These are phyloP conservation scores for Polylopha cassiicola DNA, from an alignment of 2,888 invertebrate species.

Conservation along the genomic window DNA sequence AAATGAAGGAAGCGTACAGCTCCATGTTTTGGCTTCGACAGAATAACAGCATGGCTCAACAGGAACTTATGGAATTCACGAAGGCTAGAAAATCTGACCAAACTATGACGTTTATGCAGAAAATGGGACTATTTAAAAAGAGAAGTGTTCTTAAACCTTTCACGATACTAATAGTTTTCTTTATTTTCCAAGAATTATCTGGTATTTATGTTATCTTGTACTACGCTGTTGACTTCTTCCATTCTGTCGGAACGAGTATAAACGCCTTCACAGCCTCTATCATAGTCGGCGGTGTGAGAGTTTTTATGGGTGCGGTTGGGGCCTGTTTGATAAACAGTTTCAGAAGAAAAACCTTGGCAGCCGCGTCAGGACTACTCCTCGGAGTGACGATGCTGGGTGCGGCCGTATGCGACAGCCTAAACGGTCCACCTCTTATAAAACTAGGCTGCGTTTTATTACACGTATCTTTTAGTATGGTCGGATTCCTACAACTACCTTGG, in stretches of 20 bases:
- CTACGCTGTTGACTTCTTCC: slow-evolving; percentile 84
- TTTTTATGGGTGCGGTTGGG: slow-evolving; percentile 81
- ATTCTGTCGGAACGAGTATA: slow-evolving; percentile 80
- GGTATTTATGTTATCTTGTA: slow-evolving; percentile 85
- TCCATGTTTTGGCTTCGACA: slow-evolving; percentile 81
- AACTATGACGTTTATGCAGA: slow-evolving; percentile 56
- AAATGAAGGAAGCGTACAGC: slow-evolving; percentile 77
- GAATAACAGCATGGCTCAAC: slow-evolving; percentile 78
- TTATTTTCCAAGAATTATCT: slow-evolving; percentile 83
- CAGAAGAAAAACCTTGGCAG: slow-evolving; percentile 79
- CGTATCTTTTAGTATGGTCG: slow-evolving; percentile 85
- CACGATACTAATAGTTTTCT: slow-evolving; percentile 79
- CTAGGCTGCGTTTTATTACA: slow-evolving; percentile 81
- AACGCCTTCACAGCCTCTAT: slow-evolving; percentile 83
- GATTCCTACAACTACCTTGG: slow-evolving; percentile 85
- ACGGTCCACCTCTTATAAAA: slow-evolving; percentile 66
- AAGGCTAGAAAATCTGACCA: slow-evolving; percentile 60
- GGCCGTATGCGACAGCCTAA: slow-evolving; percentile 75
- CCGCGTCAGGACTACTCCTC: slow-evolving; percentile 81
- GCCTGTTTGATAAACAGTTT: slow-evolving; percentile 81
- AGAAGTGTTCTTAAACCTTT: slow-evolving; percentile 82
- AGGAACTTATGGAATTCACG: slow-evolving; percentile 79
- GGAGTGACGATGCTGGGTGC: slow-evolving; percentile 81
- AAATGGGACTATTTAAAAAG: slow-evolving; percentile 62
- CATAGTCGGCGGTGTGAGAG: slow-evolving; percentile 81